Conservation (phyloP, 2,888 invertebrate species). For the Muscina levida region DNA sequence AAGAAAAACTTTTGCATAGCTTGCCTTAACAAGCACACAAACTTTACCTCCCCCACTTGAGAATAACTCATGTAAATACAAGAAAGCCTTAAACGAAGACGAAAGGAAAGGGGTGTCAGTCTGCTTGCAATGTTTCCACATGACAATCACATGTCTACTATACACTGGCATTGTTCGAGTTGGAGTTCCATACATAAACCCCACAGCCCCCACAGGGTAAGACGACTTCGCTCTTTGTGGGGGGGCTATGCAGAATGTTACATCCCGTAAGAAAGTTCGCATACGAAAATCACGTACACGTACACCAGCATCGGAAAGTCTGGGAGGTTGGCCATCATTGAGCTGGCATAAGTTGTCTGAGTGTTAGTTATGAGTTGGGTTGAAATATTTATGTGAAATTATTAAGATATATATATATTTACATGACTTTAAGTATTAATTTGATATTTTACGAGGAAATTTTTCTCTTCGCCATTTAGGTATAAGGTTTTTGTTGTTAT, state of each 20-base stretch:
- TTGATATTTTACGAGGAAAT: background rate
- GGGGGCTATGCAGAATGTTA: too few species aligned
- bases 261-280: slow-evolving; percentile 1
- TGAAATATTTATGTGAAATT: slow-evolving; percentile 19
- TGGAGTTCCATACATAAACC: too few species aligned
- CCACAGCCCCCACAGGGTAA: too few species aligned
- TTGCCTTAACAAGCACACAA: background rate
- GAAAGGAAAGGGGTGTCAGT: background rate
- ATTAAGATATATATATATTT: slow-evolving; percentile 12
- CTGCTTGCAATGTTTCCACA: too few species aligned
- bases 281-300: slow-evolving; percentile 1
- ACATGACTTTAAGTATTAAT: slow-evolving; percentile 21
- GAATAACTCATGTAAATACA: background rate
- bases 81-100: background rate
- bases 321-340: too few species aligned
- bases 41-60: background rate
- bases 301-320: background rate
- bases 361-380: background rate
- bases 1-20: slow-evolving; percentile 39
- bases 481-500: too few species aligned
- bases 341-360: background rate
- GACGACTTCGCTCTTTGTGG: too few species aligned
- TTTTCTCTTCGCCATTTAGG: background rate
- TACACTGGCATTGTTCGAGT: too few species aligned
- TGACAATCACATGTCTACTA: too few species aligned